A percentile compares a stretch with the other conserved stretches of the same genome.
These are phyloP conservation scores for Apis florea DNA, from an alignment of 1,140 invertebrate species.

Conservation along the genomic window DNA sequence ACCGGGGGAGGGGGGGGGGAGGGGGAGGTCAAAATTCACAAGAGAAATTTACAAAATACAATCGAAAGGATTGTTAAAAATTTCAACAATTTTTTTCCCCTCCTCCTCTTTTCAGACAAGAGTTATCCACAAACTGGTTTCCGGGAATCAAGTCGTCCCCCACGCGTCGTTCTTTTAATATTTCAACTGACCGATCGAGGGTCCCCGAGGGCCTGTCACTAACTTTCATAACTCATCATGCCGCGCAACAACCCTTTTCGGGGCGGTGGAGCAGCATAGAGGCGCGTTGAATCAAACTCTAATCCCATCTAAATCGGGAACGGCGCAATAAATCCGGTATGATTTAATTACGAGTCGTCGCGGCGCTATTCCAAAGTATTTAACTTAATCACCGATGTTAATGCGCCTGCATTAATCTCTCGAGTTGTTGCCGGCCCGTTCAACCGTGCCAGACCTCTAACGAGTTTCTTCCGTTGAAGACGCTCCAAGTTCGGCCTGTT, in stretches of 20 bases:
- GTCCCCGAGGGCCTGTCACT: conserved; percentile 46
- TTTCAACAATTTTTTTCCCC: too few species aligned
- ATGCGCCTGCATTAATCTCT: conserved; percentile 35
- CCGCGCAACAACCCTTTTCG: conserved; percentile 13
- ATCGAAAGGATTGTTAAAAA: too few species aligned
- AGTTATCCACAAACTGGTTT: neutral
- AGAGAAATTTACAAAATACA: too few species aligned
- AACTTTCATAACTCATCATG: conserved; percentile 63
- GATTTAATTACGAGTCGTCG: conserved; percentile 59
- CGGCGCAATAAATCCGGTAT: conserved; percentile 52
- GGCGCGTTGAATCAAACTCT: conserved; percentile 57
- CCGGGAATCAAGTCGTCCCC: conserved; percentile 16
- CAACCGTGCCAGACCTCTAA: neutral
- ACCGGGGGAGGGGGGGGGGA: too few species aligned
- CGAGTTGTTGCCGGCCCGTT: neutral
- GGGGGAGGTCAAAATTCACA: too few species aligned
- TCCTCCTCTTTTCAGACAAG: neutral
- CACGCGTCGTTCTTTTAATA: conserved; percentile 38
- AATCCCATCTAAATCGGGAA: conserved; percentile 53
- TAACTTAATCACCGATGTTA: conserved; percentile 52
- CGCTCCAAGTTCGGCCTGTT: neutral
- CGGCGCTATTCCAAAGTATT: conserved; percentile 41
- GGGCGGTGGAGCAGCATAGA: too few species aligned
- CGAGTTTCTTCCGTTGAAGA: conserved; percentile 36
- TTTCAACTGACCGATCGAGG: conserved; percentile 55